phyloP scores from a whole-genome alignment of 35 echinoderm and acorn worm species.

The Apostichopus japonicus region DNA sequence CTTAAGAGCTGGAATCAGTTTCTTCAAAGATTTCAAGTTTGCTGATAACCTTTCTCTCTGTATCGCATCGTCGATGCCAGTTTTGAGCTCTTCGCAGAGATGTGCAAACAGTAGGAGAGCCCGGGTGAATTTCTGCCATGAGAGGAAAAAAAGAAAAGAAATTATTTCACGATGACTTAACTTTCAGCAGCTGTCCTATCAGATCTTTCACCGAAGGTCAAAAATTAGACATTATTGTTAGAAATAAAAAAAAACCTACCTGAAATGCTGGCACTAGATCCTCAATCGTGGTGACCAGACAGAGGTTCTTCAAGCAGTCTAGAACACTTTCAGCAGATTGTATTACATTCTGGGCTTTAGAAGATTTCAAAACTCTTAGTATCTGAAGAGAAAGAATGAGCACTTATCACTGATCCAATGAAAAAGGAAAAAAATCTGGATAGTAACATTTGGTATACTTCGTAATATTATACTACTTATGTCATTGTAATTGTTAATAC shows the following conservation, averaged over 20 bases:
- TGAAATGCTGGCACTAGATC: neutral
- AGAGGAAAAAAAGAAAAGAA: neutral
- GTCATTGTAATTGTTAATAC: no score
- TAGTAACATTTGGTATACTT: no score
- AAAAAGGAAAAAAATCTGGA: no score
- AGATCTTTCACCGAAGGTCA: no score
- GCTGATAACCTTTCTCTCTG: conserved; percentile 64
- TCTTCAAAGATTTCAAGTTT: conserved; percentile 75
- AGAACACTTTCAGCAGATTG: conserved; percentile 10
- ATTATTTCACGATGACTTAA: no score
- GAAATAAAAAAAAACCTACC: neutral
- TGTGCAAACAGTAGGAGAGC: conserved; percentile 22
- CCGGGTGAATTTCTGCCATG: conserved; percentile 52
- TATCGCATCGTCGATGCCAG: conserved; percentile 14
- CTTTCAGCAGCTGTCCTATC: no score
- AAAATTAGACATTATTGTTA: neutral
- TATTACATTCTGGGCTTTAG: neutral
- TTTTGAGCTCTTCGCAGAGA: conserved; percentile 51
- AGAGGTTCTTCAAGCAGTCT: neutral
- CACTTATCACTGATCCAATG: no score
- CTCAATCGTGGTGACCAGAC: conserved; percentile 13
- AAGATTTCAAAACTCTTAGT: neutral
- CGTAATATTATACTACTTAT: no score
- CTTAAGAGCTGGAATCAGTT: conserved; percentile 76
- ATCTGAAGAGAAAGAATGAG: neutral